Base-by-base conservation (phyloP, 1,140 invertebrate genomes). In the Macrostomum lignano region DNA sequence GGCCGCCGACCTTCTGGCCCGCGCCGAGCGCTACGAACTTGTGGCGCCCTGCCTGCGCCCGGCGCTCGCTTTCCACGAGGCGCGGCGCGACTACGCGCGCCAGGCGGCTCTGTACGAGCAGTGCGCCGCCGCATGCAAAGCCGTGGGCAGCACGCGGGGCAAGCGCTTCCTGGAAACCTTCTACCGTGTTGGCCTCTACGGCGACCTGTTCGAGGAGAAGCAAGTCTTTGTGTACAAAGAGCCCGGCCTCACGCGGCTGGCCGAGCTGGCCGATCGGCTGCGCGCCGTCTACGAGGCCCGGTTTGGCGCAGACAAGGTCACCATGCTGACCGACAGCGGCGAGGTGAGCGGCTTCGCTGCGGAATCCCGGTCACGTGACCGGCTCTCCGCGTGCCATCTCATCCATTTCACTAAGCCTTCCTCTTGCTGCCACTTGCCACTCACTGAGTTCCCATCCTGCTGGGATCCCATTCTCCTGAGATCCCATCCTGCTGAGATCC, bases 141-240 rank as follows among this genome's bases (percentile, higher is more conserved):
- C 76, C 2, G 68, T 77, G 1, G 74, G 81, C 51, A 73, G 75
- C 0, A 76, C 71, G 40, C 67, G 68, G 40, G 75, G 78, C 1
- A 76, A 70, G 52, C 57, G 82, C 37, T 61, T 91, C 38, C 60
- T 91, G n/a, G 82, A 81, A 2, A 67, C 74, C 41, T 88, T 77
- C 55, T 91, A 81, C 56, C 58, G 73, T 39, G 72, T 82, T 1
- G 71, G 71, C 5, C 75, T 78, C 49, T 77, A n/a, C n/a, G n/a
- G n/a, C n/a, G n/a, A n/a, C n/a, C 73, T 86, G 23, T 78, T 82
- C 46, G 79, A 93, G 51, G 66, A 67, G 23, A 67, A 68, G 38
- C 64, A 73, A 37, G 72, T 77, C 49, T 84, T 74, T 46, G 67
- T 93, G 38, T 93, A 91, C 46, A 86, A 86, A 51, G 81, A 91